Conservation (phyloP, 2,797 vertebrate species). For the Platalea minor region DNA sequence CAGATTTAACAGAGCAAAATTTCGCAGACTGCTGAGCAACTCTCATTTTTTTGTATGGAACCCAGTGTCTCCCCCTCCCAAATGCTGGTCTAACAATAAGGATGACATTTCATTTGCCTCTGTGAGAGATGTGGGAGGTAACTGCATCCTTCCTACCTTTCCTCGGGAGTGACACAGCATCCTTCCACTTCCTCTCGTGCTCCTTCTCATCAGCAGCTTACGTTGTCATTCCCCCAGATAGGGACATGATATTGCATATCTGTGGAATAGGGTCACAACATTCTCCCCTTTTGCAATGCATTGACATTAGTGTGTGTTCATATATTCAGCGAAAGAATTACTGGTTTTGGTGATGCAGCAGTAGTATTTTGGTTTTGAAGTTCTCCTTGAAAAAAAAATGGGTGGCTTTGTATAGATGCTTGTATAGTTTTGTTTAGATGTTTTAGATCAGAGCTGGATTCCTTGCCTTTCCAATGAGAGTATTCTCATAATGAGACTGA, state of each 20-base stretch:
- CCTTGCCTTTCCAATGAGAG: not conserved
- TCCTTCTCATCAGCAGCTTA: not conserved
- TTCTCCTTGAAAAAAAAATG: not conserved
- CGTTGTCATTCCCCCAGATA: not conserved
- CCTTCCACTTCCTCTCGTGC: not conserved
- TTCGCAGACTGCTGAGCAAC: not conserved
- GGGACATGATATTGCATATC: not conserved
- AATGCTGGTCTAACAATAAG: not conserved
- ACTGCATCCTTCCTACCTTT: not conserved
- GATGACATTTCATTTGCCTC: not conserved
- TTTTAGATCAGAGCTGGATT: not conserved
- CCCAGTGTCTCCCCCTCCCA: not conserved
- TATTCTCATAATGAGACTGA: not conserved
- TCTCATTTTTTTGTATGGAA: not conserved
- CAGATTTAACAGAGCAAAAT: not conserved
- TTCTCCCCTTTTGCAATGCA: not conserved
- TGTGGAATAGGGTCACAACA: not conserved
- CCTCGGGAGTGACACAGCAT: not conserved
- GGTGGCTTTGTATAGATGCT: not conserved
- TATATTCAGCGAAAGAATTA: not conserved
- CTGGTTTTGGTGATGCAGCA: not conserved
- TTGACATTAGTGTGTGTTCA: not conserved
- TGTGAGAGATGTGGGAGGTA: not conserved
- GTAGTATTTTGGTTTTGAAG: not conserved
- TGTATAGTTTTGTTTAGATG: not conserved